Base-by-base conservation (phyloP, 1,140 invertebrate genomes). In the Penaeus chinensis region DNA sequence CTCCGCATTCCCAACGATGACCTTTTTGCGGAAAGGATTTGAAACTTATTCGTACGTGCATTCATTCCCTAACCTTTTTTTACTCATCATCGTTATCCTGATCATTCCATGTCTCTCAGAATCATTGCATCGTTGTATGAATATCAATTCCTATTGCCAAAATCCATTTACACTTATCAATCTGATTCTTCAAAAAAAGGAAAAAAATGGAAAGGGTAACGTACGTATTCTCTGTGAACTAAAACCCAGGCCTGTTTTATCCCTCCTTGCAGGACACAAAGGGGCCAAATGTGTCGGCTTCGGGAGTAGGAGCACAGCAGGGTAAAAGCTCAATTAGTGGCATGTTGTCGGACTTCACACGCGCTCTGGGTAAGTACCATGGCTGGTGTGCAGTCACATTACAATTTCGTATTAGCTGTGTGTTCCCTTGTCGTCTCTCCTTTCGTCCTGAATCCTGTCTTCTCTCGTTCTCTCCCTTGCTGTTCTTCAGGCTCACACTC, bases 271-370 rank as follows among this genome's bases (percentile, higher is more conserved):
- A 87, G 86, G 86, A 87, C 37, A 47, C 71, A 22, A 87, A 82
- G 42, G 86, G 86, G n/a, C 80, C 80, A 24, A 82, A 27, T 13
- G 80, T 82, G 86, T 65, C 86, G 18, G 86, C 78, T 22, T 19
- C 62, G 18, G 81, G 81, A 4, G 19, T 42, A 2, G 63, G 19
- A 18, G 32, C 32, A n/a, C 78, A 71, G 27, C 71, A 74, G 71
- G 42, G 71, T 32, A 87, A 87, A 61, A 87, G 86, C 47, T 89
- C 92, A 42, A 93, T 94, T 32, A 93, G 92, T 89, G 93, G 93
- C 54, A 93, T 94, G 92, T 89, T 94, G 63, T 93, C 93, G 24
- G 93, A 94, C 90, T 94, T 94, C 89, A 94, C 93, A 82, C 88
- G 92, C 88, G 93, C 93, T 60, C 90, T 93, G 89, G 93, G 93